Evolutionary conservation across 1,140 invertebrate genomes (phyloP), one percentile per base, ranked within the genome.

Genomic region (Euwallacea fornicatus): DNA sequence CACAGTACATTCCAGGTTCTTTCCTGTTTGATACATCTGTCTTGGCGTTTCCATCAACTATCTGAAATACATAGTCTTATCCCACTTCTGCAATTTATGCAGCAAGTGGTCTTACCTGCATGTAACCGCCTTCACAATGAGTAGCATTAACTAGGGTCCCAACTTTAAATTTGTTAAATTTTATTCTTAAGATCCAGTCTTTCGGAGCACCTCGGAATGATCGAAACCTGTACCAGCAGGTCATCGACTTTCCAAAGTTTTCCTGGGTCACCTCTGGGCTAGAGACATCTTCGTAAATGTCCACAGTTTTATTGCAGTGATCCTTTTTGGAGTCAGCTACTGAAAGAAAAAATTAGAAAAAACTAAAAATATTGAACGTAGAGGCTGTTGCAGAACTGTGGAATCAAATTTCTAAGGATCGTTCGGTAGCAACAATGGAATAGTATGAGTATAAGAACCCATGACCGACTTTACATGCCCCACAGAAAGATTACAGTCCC

Each of bases 161-260:
- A 47, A 95, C 92, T 87, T 96, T 95, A 83, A 95, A 95, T 80
- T 93, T 94, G 85, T 94, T 94, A 83, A 96, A 95, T 66, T 93
- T 87, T 69, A 96, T 91, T 66, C 93, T 86, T 9, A 96, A 85
- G 50, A 95, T 94, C 91, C 93, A 95, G 81, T 96, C 93, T 58
- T 92, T 88, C 0, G 93, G 90, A 11, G 90, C 90, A 0, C 92
- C 91, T 61, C 93, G 87, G 75, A 93, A 90, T 0, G 91, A 91
- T 43, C 93, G 86, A 83, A 96, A 95, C 75, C 92, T 88, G 83
- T 96, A 96, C 86, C 88, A 93, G 82, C 93, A 96, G 43, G 91
- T 93, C 80, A 96, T 85, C 2, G 93, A 92, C 72, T 90, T 87
- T 7, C 93, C 93, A 77, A 89, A 87, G 78, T 91, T 95, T 65